phyloP scores from a whole-genome alignment of 1,140 invertebrate species.

The Parasteatoda tepidariorum region DNA sequence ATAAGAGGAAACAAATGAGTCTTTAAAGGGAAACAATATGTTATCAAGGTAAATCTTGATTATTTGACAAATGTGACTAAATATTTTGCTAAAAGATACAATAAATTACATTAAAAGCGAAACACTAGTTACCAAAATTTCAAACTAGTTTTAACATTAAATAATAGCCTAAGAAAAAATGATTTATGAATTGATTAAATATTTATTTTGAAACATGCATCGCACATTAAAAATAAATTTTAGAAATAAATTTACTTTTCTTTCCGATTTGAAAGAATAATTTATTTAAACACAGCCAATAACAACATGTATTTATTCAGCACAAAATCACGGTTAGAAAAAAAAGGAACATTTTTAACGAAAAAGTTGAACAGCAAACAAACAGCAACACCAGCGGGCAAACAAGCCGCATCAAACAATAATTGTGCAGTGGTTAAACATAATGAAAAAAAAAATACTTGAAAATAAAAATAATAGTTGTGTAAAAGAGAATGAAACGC shows the following conservation, averaged over 20 bases:
- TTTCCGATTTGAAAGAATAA: slow-evolving; percentile 57
- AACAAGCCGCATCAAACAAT: too few species aligned
- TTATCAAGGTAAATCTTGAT: too few species aligned
- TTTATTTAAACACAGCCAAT: slow-evolving; percentile 51
- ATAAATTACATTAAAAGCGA: too few species aligned
- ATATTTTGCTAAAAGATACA: too few species aligned
- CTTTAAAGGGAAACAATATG: too few species aligned
- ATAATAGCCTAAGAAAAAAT: too few species aligned
- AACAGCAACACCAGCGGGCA: neutral
- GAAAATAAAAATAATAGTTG: neutral
- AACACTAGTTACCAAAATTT: too few species aligned
- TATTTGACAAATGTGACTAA: too few species aligned
- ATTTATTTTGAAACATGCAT: slow-evolving; percentile 2
- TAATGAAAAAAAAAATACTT: neutral
- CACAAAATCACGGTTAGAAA: slow-evolving; percentile 48
- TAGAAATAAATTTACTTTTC: neutral
- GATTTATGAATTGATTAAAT: too few species aligned
- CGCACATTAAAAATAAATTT: neutral
- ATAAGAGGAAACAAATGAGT: too few species aligned
- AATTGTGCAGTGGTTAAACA: neutral
- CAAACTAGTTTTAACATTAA: too few species aligned
- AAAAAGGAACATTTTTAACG: slow-evolving; percentile 3
- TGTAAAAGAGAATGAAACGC: too few species aligned
- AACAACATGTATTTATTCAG: slow-evolving; percentile 50
- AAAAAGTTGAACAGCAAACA: slow-evolving; percentile 46